Conservation (phyloP, 2,888 invertebrate species). For the Scaptomyza parva region DNA sequence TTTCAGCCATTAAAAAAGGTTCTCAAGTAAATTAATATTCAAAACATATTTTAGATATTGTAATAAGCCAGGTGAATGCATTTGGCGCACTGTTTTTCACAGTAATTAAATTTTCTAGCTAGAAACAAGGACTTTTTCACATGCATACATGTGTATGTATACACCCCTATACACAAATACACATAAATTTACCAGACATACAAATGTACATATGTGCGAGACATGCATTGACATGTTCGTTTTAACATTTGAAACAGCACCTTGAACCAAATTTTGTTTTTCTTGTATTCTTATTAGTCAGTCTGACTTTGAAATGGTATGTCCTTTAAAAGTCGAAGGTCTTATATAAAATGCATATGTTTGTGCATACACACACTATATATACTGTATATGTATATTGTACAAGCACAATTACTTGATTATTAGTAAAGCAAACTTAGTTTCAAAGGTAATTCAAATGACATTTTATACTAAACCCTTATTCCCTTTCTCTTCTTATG, state of each 20-base stretch:
- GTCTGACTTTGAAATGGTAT: slow-evolving; percentile 25
- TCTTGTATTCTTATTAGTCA: slow-evolving; percentile 6
- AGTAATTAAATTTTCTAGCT: background rate
- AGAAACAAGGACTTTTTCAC: slow-evolving; percentile 20
- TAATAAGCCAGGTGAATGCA: background rate
- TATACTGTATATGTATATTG: too few species aligned
- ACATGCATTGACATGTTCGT: slow-evolving; percentile 21
- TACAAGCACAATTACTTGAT: too few species aligned
- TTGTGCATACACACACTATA: too few species aligned
- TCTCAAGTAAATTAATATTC: background rate
- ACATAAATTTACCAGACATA: too few species aligned
- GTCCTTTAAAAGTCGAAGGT: slow-evolving; percentile 25
- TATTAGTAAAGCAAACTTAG: too few species aligned
- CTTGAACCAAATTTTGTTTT: slow-evolving; percentile 40
- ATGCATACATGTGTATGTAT: background rate
- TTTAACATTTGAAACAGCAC: slow-evolving; percentile 23
- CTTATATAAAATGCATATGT: too few species aligned
- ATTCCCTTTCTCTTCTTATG: background rate
- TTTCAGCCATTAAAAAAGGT: background rate
- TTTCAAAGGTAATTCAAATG: too few species aligned
- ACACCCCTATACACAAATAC: slow-evolving; percentile 1
- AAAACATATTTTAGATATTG: background rate
- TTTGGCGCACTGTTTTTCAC: background rate
- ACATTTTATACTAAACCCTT: background rate
- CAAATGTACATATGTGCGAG: slow-evolving; percentile 2